These are phyloP conservation scores for Pelobates cultripes DNA, from an alignment of 2,797 vertebrate genomes.

Conservation along the genomic window DNA sequence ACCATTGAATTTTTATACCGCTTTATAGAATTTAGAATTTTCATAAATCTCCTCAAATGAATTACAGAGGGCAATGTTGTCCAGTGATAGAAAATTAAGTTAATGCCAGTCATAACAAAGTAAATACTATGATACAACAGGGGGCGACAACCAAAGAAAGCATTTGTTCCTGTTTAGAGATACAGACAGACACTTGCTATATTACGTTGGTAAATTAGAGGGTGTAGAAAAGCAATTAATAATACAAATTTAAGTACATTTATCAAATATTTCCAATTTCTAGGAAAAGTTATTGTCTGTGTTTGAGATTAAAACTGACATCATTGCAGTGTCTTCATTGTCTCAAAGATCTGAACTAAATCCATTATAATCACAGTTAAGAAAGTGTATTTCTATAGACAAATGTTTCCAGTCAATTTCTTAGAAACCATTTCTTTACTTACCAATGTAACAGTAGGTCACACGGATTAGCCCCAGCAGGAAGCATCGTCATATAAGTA, in stretches of 20 bases:
- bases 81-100: too few relatives aligned
- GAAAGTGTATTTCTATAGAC: conserved; percentile 60
- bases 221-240: too few relatives aligned
- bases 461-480: conserved; percentile 57
- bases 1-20: too few relatives aligned
- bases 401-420: conserved; percentile 64
- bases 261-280: conserved; percentile 19
- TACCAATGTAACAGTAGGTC: conserved; percentile 65
- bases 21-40: too few relatives aligned
- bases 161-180: too few relatives aligned
- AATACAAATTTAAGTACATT: neutral
- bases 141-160: too few relatives aligned
- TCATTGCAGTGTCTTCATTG: conserved; percentile 10
- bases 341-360: conserved; percentile 42
- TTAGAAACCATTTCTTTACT: conserved; percentile 64
- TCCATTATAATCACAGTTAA: conserved; percentile 64
- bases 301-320: conserved; percentile 9
- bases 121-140: too few relatives aligned
- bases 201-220: too few relatives aligned
- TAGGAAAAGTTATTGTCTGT: neutral
- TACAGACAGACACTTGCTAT: too few relatives aligned
- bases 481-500: conserved; percentile 59
- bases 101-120: too few relatives aligned
- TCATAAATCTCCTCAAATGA: too few relatives aligned
- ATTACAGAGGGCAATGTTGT: too few relatives aligned